Percentiles rank a stretch among this genome's conserved stretches.
Evolutionary conservation across 1,140 invertebrate species (phyloP).

Genomic region (Frieseomelitta varia): DNA sequence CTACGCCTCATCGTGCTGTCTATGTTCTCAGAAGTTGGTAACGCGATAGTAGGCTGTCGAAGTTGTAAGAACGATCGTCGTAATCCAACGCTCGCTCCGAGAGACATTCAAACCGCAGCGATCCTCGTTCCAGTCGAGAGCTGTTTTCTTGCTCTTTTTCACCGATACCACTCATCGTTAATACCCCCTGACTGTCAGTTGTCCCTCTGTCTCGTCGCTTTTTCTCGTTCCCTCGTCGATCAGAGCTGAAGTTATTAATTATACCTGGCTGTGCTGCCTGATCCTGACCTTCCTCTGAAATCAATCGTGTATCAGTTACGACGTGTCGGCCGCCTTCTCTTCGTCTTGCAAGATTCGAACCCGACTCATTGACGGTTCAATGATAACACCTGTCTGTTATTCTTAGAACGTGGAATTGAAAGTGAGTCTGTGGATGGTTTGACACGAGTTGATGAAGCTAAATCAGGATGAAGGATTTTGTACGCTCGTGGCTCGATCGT

Average conservation of each 20-base stretch:
- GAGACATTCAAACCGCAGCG: constrained; percentile 39
- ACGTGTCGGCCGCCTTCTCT: not conserved
- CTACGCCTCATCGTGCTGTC: not conserved
- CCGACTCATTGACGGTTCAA: not conserved
- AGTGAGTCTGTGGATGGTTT: not conserved
- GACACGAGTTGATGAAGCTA: not conserved
- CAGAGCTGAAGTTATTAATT: not conserved
- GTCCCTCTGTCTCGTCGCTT: no score
- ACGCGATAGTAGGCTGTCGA: constrained; percentile 39
- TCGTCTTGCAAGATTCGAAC: not conserved
- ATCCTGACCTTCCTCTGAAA: constrained; percentile 28
- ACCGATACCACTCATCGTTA: not conserved
- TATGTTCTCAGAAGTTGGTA: constrained; percentile 34
- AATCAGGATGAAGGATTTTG: not conserved
- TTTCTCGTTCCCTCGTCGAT: not conserved
- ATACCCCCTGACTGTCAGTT: not conserved
- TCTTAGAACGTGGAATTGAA: not conserved
- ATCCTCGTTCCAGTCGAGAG: constrained; percentile 13
- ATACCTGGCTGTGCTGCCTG: not conserved
- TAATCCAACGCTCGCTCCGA: constrained; percentile 39
- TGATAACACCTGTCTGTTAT: not conserved
- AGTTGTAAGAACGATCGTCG: constrained; percentile 40
- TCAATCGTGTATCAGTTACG: constrained; percentile 7
- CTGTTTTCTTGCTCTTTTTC: not conserved
- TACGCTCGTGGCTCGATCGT: not conserved